phyloP scores from a whole-genome alignment of 1,140 invertebrate genomes.

The Dinothrombium tinctorium region DNA sequence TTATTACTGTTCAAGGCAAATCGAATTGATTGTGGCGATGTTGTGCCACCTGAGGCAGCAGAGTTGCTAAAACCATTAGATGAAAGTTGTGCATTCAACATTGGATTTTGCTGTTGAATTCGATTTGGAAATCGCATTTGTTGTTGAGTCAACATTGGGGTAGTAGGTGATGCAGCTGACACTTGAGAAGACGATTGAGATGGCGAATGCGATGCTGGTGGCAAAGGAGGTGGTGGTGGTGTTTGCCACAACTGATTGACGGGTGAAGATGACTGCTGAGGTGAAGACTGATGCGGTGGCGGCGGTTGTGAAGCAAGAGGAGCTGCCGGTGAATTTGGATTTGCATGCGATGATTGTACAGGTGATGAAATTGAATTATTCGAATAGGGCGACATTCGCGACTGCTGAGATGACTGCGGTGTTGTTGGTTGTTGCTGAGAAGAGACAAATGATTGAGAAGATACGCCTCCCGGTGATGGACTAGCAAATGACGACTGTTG shows the following conservation, averaged over 20 bases:
- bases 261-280: constrained; percentile 1
- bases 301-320: constrained; percentile 4
- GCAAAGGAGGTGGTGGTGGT: background rate
- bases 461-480: constrained; percentile 3
- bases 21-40: background rate
- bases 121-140: background rate
- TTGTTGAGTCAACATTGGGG: constrained; percentile 2
- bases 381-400: constrained; percentile 7
- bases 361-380: constrained; percentile 2
- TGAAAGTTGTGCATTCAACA: constrained; percentile 12
- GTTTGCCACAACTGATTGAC: no score
- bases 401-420: constrained; percentile 2
- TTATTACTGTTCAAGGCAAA: background rate
- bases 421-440: background rate
- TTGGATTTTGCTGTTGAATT: constrained; percentile 11
- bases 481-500: constrained; percentile 7
- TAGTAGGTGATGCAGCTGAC: background rate
- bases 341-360: background rate
- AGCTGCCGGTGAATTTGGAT: constrained; percentile 4
- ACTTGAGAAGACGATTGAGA: background rate
- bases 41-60: background rate
- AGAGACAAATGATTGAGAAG: background rate
- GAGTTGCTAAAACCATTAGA: background rate
- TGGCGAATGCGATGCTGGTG: background rate
- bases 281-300: background rate